These are phyloP conservation scores for Chalcis sispes DNA, from an alignment of 2,888 invertebrate genomes.

Conservation along the genomic window DNA sequence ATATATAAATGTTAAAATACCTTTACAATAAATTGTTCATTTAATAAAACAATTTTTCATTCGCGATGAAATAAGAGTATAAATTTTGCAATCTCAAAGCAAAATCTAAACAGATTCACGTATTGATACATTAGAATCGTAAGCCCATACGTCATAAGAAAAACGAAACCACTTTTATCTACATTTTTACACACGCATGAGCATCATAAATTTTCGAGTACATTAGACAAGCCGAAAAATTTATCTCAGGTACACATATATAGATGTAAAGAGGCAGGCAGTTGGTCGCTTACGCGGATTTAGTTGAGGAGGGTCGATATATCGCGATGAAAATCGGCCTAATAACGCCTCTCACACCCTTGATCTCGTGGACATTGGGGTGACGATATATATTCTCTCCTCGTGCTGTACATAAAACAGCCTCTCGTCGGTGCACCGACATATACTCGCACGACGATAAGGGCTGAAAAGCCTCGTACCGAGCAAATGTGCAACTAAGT, in stretches of 20 bases:
- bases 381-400: too few relatives aligned
- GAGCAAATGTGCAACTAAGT: slow-evolving; percentile 76
- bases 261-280: neutral
- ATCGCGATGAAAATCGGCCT: slow-evolving; percentile 35
- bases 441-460: slow-evolving; percentile 8
- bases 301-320: slow-evolving; percentile 59
- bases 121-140: too few relatives aligned
- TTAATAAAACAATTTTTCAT: too few relatives aligned
- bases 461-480: slow-evolving; percentile 54
- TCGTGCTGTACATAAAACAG: too few relatives aligned
- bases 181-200: neutral
- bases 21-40: too few relatives aligned
- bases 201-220: slow-evolving; percentile 46
- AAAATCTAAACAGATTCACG: too few relatives aligned
- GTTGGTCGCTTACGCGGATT: slow-evolving; percentile 28
- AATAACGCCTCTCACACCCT: slow-evolving; percentile 46
- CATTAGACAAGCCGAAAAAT: slow-evolving; percentile 44
- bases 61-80: too few relatives aligned
- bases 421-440: neutral
- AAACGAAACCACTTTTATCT: too few relatives aligned
- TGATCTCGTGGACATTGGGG: too few relatives aligned
- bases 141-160: too few relatives aligned
- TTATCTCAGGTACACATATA: neutral
- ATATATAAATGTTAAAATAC: too few relatives aligned
- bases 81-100: too few relatives aligned